Conservation (phyloP, 2,888 invertebrate species). For the Dicyrtomina minuta region DNA sequence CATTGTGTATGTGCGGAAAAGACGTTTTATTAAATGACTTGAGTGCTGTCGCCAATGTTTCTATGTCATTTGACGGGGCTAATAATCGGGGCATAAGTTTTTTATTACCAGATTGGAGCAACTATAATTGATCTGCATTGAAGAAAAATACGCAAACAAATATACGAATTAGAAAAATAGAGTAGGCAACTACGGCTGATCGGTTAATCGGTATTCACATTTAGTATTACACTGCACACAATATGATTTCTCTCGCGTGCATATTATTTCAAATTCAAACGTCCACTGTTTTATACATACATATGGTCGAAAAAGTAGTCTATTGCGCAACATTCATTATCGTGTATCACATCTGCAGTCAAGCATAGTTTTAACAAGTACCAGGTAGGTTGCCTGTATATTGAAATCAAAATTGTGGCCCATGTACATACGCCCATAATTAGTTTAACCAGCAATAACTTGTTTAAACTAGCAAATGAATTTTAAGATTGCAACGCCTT, state of each 20-base stretch:
- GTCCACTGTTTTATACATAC: background rate
- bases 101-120: constrained; percentile 59
- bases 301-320: background rate
- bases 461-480: too few species aligned
- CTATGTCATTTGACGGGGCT: constrained; percentile 56
- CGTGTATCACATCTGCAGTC: too few species aligned
- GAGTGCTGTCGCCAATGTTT: constrained; percentile 55
- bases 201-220: background rate
- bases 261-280: background rate
- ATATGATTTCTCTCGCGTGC: too few species aligned
- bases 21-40: constrained; percentile 50
- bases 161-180: background rate
- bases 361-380: too few species aligned
- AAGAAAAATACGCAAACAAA: too few species aligned
- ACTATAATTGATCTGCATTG: constrained; percentile 71
- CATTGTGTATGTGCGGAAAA: constrained; percentile 54
- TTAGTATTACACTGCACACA: background rate
- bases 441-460: too few species aligned
- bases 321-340: background rate
- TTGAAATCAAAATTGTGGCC: too few species aligned
- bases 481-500: too few species aligned
- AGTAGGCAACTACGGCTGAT: too few species aligned
- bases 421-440: too few species aligned
- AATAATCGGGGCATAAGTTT: constrained; percentile 56
- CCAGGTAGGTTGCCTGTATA: too few species aligned